Percentiles rank a stretch among this genome's conserved stretches.
Conservation (phyloP, 2,797 vertebrate species). For the Hippoglossus hippoglossus region DNA sequence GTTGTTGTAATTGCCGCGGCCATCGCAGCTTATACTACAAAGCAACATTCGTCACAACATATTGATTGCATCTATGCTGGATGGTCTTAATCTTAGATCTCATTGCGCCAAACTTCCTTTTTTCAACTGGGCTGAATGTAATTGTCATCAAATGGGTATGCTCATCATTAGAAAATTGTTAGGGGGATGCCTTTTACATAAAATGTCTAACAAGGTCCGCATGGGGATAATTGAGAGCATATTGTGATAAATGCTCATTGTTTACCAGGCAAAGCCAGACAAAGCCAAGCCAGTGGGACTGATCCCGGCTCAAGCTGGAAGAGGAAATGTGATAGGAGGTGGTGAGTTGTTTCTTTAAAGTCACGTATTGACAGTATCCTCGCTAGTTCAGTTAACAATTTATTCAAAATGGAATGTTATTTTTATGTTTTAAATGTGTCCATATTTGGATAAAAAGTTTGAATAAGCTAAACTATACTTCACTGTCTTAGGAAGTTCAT, state of each 20-base stretch:
- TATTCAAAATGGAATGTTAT: slow-evolving; percentile 8
- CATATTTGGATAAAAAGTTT: background rate
- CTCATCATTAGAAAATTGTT: slow-evolving; percentile 60
- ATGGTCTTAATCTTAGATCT: slow-evolving; percentile 68
- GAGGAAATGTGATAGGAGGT: slow-evolving; percentile 29
- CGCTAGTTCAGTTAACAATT: background rate
- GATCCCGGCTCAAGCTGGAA: slow-evolving; percentile 20
- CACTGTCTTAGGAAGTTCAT: background rate
- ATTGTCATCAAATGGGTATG: slow-evolving; percentile 56
- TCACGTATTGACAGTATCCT: slow-evolving; percentile 16
- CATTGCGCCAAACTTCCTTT: slow-evolving; percentile 49
- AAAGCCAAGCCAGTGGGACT: slow-evolving; percentile 27
- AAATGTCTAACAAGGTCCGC: slow-evolving; percentile 51
- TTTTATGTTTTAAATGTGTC: background rate
- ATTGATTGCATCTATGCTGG: slow-evolving; percentile 72
- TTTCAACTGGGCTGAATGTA: slow-evolving; percentile 43
- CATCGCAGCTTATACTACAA: slow-evolving; percentile 72
- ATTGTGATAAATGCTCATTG: slow-evolving; percentile 57
- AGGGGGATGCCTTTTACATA: slow-evolving; percentile 45
- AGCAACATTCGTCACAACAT: slow-evolving; percentile 69
- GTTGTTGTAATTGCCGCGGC: slow-evolving; percentile 70
- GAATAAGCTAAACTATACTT: background rate
- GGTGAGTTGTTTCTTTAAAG: slow-evolving; percentile 25
- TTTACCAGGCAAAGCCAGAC: slow-evolving; percentile 33
- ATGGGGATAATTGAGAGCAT: slow-evolving; percentile 63